These are phyloP conservation scores for Sebastiscus albofasciatus DNA, from an alignment of 2,797 vertebrate genomes.

Conservation along the genomic window DNA sequence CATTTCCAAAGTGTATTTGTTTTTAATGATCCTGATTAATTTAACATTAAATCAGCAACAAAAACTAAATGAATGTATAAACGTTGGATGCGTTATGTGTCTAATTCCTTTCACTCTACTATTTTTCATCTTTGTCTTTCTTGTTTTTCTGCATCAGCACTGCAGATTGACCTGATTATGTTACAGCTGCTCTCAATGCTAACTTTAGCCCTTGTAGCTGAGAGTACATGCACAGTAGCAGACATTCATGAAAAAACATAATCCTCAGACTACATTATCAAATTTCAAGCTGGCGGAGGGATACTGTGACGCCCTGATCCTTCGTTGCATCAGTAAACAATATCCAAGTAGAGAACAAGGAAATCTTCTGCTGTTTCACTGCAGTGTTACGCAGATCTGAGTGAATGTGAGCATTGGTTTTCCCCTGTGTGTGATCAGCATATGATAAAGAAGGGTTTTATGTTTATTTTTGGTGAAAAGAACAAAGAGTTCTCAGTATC, in stretches of 20 bases:
- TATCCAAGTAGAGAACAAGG: not conserved
- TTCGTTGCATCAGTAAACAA: conserved; percentile 38
- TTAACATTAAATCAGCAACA: not conserved
- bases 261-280: conserved; percentile 28
- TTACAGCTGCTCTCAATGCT: conserved; percentile 43
- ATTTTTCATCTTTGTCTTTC: conserved; percentile 2
- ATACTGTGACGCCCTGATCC: conserved; percentile 18
- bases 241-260: conserved; percentile 36
- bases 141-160: conserved; percentile 48
- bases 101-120: not conserved
- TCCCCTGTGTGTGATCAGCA: not conserved
- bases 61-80: not conserved
- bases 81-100: not conserved
- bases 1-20: not conserved
- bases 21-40: not conserved
- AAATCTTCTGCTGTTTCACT: not conserved
- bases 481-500: not conserved
- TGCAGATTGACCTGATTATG: conserved; percentile 50
- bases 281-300: conserved; percentile 23
- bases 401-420: not conserved
- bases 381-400: not conserved
- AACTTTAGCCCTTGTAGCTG: conserved; percentile 40
- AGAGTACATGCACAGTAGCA: conserved; percentile 28
- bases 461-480: not conserved
- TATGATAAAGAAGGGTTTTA: not conserved